phyloP scores from a whole-genome alignment of 2,113 vertebrate genomes.

The pig (Sus scrofa) region DNA sequence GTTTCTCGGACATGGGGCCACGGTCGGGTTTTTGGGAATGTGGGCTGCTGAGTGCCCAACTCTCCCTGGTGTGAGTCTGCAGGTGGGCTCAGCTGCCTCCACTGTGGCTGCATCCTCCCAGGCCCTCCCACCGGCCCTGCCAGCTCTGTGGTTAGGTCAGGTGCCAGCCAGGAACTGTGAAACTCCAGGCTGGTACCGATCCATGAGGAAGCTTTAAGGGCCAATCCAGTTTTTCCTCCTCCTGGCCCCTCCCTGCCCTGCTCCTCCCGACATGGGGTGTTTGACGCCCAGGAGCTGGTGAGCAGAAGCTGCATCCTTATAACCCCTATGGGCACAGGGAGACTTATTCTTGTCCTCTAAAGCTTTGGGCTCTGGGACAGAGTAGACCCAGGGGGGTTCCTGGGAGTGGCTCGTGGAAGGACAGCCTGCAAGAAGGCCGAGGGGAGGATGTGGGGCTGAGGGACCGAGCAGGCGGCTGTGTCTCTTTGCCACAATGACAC shows the following conservation, averaged over 20 bases:
- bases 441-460: neutral
- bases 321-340: neutral
- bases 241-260: neutral
- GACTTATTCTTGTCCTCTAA: neutral
- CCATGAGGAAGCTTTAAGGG: neutral
- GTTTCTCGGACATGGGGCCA: neutral
- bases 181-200: neutral
- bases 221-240: neutral
- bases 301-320: neutral
- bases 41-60: neutral
- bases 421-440: neutral
- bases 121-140: accelerated
- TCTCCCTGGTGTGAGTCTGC: neutral
- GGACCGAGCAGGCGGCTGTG: neutral
- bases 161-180: neutral
- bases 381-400: neutral
- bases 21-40: neutral
- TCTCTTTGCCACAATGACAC: neutral
- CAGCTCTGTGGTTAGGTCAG: neutral
- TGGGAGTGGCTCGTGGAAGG: accelerated
- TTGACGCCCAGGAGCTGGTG: neutral
- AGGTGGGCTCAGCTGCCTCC: neutral
- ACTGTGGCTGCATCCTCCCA: accelerated
- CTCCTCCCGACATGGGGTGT: neutral
- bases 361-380: neutral